These are phyloP conservation scores for Coracopsis vasa DNA, from an alignment of 2,113 vertebrate species.

Conservation along the genomic window DNA sequence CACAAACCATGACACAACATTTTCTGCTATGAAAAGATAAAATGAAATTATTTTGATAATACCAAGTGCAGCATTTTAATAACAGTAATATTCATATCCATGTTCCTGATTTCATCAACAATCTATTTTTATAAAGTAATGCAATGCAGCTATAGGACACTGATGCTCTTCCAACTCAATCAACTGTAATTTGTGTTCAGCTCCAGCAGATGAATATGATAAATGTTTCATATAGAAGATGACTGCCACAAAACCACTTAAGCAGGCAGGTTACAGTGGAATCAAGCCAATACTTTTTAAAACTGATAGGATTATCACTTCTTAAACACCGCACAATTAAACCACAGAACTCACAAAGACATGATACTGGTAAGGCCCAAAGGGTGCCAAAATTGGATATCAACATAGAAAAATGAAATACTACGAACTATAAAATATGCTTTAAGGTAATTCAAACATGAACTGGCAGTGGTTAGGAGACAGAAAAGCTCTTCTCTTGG, in stretches of 20 bases:
- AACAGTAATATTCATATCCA: not conserved
- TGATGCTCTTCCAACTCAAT: not conserved
- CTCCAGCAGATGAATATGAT: not conserved
- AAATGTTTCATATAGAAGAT: not conserved
- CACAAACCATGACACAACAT: not conserved
- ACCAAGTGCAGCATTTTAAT: not conserved
- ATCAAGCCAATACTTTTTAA: not conserved
- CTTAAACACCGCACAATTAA: not conserved
- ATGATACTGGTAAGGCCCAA: not conserved
- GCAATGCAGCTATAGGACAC: not conserved
- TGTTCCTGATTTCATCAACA: not conserved
- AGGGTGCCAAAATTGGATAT: not conserved
- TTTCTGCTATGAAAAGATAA: not conserved
- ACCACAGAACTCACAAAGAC: not conserved
- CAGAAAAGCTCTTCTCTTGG: not conserved
- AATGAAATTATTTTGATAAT: not conserved
- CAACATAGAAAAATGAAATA: not conserved
- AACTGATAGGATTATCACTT: not conserved
- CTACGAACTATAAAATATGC: not conserved
- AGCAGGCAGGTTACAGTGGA: not conserved
- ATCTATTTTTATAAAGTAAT: not conserved
- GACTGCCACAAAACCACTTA: slow-evolving; percentile 17
- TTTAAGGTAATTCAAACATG: not conserved
- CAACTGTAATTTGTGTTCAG: not conserved
- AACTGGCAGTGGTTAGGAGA: not conserved